Conservation (phyloP, 2,888 invertebrate species). For the Tinea trinotella region DNA sequence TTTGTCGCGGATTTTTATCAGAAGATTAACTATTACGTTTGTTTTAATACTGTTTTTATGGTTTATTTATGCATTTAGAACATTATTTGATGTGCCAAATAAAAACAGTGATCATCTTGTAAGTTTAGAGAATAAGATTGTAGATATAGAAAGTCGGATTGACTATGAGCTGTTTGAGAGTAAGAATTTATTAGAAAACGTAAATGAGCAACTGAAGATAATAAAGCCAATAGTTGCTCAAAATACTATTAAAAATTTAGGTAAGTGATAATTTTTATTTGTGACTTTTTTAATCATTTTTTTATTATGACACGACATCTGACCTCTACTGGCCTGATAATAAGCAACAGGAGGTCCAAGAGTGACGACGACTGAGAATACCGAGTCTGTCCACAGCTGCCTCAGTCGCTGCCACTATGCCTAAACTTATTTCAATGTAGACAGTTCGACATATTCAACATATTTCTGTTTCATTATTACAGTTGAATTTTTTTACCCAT, state of each 20-base stretch:
- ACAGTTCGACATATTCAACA: background rate
- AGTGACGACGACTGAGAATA: too few relatives aligned
- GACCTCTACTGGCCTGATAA: too few relatives aligned
- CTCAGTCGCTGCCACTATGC: too few relatives aligned
- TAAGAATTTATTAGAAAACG: conserved; percentile 35
- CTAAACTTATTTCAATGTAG: too few relatives aligned
- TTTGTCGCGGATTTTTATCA: conserved; percentile 8
- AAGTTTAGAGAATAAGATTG: conserved; percentile 39
- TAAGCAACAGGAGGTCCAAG: too few relatives aligned
- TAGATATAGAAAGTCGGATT: conserved; percentile 37
- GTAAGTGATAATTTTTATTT: background rate
- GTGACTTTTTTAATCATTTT: background rate
- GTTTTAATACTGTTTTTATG: conserved; percentile 38
- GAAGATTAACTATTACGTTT: conserved; percentile 36
- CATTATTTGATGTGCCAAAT: conserved; percentile 36
- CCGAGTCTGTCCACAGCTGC: too few relatives aligned
- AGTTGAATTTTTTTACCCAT: too few relatives aligned
- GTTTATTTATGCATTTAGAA: conserved; percentile 42
- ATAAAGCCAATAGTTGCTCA: conserved; percentile 9
- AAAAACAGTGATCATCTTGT: conserved; percentile 26
- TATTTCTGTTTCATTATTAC: background rate
- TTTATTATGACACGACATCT: too few relatives aligned
- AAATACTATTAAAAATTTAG: background rate
- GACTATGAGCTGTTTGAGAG: conserved; percentile 42
- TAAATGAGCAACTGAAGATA: conserved; percentile 36